Evolutionary conservation across 2,797 vertebrate species (phyloP).

Genomic region (Diglossa cyanea): DNA sequence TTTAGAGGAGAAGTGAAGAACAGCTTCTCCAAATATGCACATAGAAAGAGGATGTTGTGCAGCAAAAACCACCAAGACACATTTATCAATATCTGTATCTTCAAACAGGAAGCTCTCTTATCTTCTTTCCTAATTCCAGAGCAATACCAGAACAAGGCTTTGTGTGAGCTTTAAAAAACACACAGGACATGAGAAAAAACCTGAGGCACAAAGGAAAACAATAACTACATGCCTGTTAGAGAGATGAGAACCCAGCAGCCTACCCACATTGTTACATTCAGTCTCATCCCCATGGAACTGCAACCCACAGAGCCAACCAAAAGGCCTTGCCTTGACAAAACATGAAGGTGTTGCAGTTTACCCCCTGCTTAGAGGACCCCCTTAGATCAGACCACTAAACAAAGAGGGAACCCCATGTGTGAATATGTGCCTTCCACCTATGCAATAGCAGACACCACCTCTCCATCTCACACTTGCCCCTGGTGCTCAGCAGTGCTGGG

Average conservation of each 20-base stretch:
- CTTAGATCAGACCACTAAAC: not conserved
- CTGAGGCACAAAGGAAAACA: not conserved
- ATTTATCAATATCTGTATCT: not conserved
- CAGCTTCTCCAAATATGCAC: not conserved
- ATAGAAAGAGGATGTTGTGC: not conserved
- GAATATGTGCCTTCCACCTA: not conserved
- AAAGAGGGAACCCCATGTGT: not conserved
- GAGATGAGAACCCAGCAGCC: not conserved
- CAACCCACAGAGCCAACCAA: not conserved
- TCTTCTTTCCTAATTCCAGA: not conserved
- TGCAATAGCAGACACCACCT: accelerated
- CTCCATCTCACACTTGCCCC: not conserved
- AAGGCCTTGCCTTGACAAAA: not conserved
- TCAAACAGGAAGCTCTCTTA: not conserved
- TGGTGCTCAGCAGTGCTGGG: not conserved
- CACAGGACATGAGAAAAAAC: not conserved
- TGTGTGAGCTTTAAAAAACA: not conserved
- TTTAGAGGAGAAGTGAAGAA: conserved; percentile 10
- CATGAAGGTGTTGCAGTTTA: not conserved
- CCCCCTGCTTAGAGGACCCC: not conserved
- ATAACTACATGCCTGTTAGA: not conserved
- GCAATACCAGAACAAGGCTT: not conserved
- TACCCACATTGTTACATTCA: not conserved
- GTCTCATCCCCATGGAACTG: not conserved
- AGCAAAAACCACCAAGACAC: not conserved